Conservation (phyloP, 2,113 vertebrate genomes). For the Silurus meridionalis region DNA sequence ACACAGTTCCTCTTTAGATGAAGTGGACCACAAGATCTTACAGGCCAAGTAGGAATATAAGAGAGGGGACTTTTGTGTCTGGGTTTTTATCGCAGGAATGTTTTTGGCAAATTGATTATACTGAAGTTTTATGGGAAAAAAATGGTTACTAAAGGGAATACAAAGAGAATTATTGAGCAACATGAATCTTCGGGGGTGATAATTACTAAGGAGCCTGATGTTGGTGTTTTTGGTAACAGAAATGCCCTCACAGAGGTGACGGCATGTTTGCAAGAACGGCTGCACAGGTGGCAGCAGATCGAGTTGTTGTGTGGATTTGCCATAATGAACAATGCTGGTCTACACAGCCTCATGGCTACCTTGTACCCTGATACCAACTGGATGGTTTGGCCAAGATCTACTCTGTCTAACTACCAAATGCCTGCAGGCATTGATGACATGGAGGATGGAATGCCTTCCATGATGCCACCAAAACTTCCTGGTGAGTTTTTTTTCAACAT, state of each 20-base stretch:
- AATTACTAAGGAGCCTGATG: neutral
- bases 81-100: neutral
- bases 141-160: neutral
- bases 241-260: constrained; percentile 91
- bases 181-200: neutral
- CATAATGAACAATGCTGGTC: constrained; percentile 87
- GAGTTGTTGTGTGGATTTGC: constrained; percentile 91
- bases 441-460: constrained; percentile 68
- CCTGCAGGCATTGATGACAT: constrained; percentile 86
- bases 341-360: constrained; percentile 84
- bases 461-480: constrained; percentile 61
- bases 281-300: constrained; percentile 95
- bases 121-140: neutral
- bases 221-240: constrained; percentile 66
- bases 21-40: constrained; percentile 96
- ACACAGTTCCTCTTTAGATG: constrained; percentile 93
- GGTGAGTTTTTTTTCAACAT: constrained; percentile 50
- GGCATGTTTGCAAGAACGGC: constrained; percentile 87
- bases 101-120: neutral
- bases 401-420: constrained; percentile 81
- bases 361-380: constrained; percentile 88
- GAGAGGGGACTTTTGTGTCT: neutral
- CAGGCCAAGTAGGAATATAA: constrained; percentile 87
- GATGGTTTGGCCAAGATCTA: constrained; percentile 81
- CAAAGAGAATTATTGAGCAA: neutral